Conservation (phyloP, 2,888 invertebrate species). For the Lycophotia porphyrea region DNA sequence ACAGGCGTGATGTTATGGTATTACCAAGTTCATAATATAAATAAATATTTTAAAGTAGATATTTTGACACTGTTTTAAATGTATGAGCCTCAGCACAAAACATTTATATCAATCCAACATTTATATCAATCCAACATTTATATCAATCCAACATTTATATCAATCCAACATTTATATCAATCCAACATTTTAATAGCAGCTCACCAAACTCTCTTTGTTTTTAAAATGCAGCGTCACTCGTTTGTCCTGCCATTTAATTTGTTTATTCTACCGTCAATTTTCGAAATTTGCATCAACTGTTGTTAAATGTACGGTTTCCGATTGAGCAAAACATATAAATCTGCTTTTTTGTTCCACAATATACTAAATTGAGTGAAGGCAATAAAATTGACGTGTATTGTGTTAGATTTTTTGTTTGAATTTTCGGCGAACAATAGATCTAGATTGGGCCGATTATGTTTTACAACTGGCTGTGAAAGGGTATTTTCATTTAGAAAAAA, state of each 20-base stretch:
- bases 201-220: conserved; percentile 43
- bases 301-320: conserved; percentile 45
- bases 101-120: conserved; percentile 8
- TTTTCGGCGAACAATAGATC: conserved; percentile 46
- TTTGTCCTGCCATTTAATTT: conserved; percentile 43
- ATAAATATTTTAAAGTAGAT: neutral
- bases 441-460: conserved; percentile 47
- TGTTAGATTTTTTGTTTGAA: conserved; percentile 33
- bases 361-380: conserved; percentile 30
- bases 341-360: conserved; percentile 41
- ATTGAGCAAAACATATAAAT: conserved; percentile 42
- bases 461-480: conserved; percentile 32
- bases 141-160: conserved; percentile 21
- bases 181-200: conserved; percentile 20
- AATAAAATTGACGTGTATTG: conserved; percentile 39
- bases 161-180: conserved; percentile 4
- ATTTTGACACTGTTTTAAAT: neutral
- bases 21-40: neutral
- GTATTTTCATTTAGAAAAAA: conserved; percentile 11
- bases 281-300: conserved; percentile 47
- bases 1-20: neutral
- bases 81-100: neutral
- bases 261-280: conserved; percentile 49
- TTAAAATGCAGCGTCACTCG: conserved; percentile 47
- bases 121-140: conserved; percentile 27